These are phyloP conservation scores for Misgurnus mizolepis DNA, from an alignment of 2,113 vertebrate genomes.

Conservation along the genomic window DNA sequence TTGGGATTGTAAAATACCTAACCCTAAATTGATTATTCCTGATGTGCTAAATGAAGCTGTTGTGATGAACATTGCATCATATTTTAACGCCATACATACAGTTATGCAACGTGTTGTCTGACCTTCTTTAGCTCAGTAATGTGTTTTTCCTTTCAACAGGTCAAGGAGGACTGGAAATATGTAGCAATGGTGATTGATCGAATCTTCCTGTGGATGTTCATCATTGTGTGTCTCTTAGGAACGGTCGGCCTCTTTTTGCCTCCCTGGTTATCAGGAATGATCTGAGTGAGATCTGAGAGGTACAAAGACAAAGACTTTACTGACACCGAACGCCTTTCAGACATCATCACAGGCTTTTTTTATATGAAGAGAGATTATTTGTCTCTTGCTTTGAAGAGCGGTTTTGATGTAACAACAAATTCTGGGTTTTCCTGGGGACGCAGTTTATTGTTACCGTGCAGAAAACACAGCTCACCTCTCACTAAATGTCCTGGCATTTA, in stretches of 20 bases:
- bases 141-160: slow-evolving; percentile 61
- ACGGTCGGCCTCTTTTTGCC: slow-evolving; percentile 58
- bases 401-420: slow-evolving; percentile 14
- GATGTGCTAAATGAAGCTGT: too few relatives aligned
- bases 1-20: too few relatives aligned
- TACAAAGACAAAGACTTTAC: slow-evolving; percentile 15
- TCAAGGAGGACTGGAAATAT: slow-evolving; percentile 61
- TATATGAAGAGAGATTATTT: neutral
- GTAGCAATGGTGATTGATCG: slow-evolving; percentile 59
- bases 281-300: slow-evolving; percentile 38
- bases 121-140: slow-evolving; percentile 58
- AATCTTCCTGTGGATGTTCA: slow-evolving; percentile 61
- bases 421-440: slow-evolving; percentile 38
- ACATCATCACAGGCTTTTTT: neutral
- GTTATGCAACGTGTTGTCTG: neutral
- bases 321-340: neutral
- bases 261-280: slow-evolving; percentile 58
- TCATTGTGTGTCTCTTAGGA: slow-evolving; percentile 59
- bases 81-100: neutral
- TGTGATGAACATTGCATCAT: neutral
- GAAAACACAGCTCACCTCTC: slow-evolving; percentile 31
- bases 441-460: slow-evolving; percentile 19
- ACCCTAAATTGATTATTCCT: too few relatives aligned
- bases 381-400: slow-evolving; percentile 11
- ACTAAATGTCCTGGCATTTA: slow-evolving; percentile 51